Base-by-base conservation (phyloP, 2,888 invertebrate genomes). In the Amiota mariae region DNA sequence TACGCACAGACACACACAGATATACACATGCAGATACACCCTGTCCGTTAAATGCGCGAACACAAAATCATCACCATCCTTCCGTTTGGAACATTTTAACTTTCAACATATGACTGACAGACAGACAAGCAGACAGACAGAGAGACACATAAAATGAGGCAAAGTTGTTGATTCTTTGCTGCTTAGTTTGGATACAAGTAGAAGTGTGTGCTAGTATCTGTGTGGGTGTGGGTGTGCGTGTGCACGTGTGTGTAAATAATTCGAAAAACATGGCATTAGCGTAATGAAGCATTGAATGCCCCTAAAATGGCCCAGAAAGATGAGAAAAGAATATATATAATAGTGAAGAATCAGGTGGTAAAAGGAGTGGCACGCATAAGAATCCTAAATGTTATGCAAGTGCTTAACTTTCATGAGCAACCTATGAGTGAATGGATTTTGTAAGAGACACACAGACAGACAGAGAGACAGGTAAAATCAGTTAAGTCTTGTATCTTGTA, bases 271-370 rank as follows among this genome's bases (percentile, higher is more conserved):
- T 79, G 81, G 82, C 88, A 88, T 89, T 88, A 88, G 86, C 85
- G 86, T 89, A 89, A 89, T 89, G 89, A 89, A 88, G 86, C 89
- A 88, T 89, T 84, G 82, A 82, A 82, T 82, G 79, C 79, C 80
- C 77, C 79, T 77, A 73, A 74, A 67, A 67, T 72, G 72, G 70
- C 73, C 74, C 71, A 54, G 54, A 10, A 59, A 18, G 6, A 24
- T 54, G 51, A 20, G 51, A 9, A 49, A 67, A 49, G 24, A 46
- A 64, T 13, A 13, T 13, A 13, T 24, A 48, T 11, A 15, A 18
- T 24, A 48, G 46, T n/a, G 24, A 2, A 36, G 36, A 36, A 36
- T 36, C 13, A 59, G 18, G 63, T 18, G 15, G 75, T 71, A 76
- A 71, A 72, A 72, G 57, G 72, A 71, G 78, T 63, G 73, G 73